A percentile compares a stretch with the other conserved stretches of the same genome.
Evolutionary conservation across 2,113 vertebrate genomes (phyloP).

Genomic region (Thunnus maccoyii): DNA sequence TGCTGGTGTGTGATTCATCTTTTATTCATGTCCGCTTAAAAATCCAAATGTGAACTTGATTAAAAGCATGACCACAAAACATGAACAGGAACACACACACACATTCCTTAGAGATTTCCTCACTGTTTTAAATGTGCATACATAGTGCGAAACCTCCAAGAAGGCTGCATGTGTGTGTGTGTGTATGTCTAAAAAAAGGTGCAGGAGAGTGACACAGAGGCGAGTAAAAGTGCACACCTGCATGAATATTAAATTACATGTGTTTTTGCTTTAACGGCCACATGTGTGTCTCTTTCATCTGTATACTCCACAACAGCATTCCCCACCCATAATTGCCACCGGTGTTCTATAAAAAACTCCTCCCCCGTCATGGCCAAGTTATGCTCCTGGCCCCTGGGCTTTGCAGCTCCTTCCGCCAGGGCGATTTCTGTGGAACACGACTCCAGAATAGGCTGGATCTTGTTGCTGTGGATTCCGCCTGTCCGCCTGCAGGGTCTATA

Average conservation of each 20-base stretch:
- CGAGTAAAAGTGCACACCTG: slow-evolving; percentile 55
- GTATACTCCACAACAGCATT: slow-evolving; percentile 37
- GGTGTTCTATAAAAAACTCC: slow-evolving; percentile 47
- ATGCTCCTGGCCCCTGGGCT: slow-evolving; percentile 54
- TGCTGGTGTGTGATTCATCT: slow-evolving; percentile 52
- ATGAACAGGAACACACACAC: slow-evolving; percentile 1
- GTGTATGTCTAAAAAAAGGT: not conserved
- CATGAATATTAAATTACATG: slow-evolving; percentile 67
- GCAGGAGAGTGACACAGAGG: slow-evolving; percentile 7
- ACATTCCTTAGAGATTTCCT: slow-evolving; percentile 43
- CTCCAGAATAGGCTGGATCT: slow-evolving; percentile 72
- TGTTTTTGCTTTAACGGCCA: slow-evolving; percentile 50
- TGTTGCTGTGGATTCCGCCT: slow-evolving; percentile 80
- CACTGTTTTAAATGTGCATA: slow-evolving; percentile 24
- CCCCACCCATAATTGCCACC: slow-evolving; percentile 44
- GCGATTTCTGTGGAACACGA: slow-evolving; percentile 69
- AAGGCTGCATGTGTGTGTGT: slow-evolving; percentile 37
- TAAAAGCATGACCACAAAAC: slow-evolving; percentile 44
- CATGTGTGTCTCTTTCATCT: slow-evolving; percentile 54
- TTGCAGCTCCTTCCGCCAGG: slow-evolving; percentile 52
- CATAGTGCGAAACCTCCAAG: not conserved
- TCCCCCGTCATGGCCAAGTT: slow-evolving; percentile 44
- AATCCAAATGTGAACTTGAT: slow-evolving; percentile 59
- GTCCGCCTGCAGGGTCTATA: slow-evolving; percentile 82
- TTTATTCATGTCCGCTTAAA: slow-evolving; percentile 55